Evolutionary conservation across 2,113 vertebrate species (phyloP), one percentile per base, ranked within the genome.

Genomic region (Hydrolagus affinis): DNA sequence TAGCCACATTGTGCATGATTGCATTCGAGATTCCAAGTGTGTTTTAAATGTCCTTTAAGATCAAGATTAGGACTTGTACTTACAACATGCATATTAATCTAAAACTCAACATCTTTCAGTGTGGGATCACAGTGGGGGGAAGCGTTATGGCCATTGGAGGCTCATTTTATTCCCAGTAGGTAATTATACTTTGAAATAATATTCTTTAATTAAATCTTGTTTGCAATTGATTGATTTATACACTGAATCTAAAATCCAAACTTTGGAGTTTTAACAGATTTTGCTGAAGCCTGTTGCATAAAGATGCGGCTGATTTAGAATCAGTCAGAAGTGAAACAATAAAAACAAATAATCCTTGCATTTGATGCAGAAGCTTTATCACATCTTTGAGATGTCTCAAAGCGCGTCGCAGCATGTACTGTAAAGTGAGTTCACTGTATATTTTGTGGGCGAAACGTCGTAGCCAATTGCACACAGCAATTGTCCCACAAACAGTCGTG

Each of bases 151-250:
- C 95, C 95, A 94, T 94, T 96, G 92, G 93, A 97, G 93, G 95
- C 96, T 97, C 95, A 98, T 98, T 99, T 96, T 96, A 96, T 96
- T 96, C 95, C 96, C 95, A 96, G 95, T 96, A 96, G 96, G 97
- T 96, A 98, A 97, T 97, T 98, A 96, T 94, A 96, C 95, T 97
- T 97, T 97, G 95, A 97, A 97, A 97, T 97, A 95, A 98, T 97
- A 97, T 97, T 95, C 95, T 94, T 94, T 97, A 97, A 97, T 97
- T 96, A 97, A 97, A 97, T 97, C 95, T 94, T 95, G 95, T 96
- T 98, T 97, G 96, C 95, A 96, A 94, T 96, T 98, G 96, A 98
- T 98, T 97, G 95, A 98, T 98, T 98, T 96, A 96, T 97, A 96
- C 95, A 94, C 94, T 94, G 91, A 94, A 94, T 96, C 95, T 95